Evolutionary conservation across 1,140 invertebrate species (phyloP).

Genomic region (Heliothis subflexa): DNA sequence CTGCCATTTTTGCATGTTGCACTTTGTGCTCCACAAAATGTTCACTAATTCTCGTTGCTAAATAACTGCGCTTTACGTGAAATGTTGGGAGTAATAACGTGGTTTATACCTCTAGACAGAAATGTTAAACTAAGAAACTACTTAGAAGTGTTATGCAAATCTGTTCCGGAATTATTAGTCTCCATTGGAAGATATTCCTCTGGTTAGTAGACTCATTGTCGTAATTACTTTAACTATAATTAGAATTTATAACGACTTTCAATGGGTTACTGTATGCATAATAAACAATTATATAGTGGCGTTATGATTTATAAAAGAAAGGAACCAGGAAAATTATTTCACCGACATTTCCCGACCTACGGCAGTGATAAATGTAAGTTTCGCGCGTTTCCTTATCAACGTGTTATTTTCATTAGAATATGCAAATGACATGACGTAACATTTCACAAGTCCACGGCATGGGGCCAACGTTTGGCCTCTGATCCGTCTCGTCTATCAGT

Average conservation of each 20-base stretch:
- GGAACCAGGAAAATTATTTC: neutral
- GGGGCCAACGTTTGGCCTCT: conserved; percentile 13
- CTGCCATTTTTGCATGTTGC: conserved; percentile 26
- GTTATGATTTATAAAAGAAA: conserved; percentile 10
- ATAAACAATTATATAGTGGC: neutral
- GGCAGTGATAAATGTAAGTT: conserved; percentile 33
- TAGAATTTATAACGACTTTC: conserved; percentile 18
- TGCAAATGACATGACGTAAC: conserved; percentile 41
- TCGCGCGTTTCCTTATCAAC: conserved; percentile 22
- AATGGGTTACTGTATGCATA: neutral
- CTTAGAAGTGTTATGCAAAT: conserved; percentile 27
- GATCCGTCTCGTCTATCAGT: conserved; percentile 33
- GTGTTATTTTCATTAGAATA: conserved; percentile 36
- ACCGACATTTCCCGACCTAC: conserved; percentile 4
- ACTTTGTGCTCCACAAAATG: conserved; percentile 21
- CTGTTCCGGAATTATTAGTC: conserved; percentile 8
- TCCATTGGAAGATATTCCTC: conserved; percentile 27
- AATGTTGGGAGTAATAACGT: conserved; percentile 9
- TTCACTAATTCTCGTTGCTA: conserved; percentile 27
- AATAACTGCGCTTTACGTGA: conserved; percentile 13
- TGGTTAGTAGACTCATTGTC: conserved; percentile 23
- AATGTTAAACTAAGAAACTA: conserved; percentile 19
- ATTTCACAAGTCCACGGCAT: conserved; percentile 12
- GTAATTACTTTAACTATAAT: conserved; percentile 41
- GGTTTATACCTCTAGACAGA: conserved; percentile 12